Base-by-base conservation (phyloP, 2,797 vertebrate species). In the Eulemur rubriventer region DNA sequence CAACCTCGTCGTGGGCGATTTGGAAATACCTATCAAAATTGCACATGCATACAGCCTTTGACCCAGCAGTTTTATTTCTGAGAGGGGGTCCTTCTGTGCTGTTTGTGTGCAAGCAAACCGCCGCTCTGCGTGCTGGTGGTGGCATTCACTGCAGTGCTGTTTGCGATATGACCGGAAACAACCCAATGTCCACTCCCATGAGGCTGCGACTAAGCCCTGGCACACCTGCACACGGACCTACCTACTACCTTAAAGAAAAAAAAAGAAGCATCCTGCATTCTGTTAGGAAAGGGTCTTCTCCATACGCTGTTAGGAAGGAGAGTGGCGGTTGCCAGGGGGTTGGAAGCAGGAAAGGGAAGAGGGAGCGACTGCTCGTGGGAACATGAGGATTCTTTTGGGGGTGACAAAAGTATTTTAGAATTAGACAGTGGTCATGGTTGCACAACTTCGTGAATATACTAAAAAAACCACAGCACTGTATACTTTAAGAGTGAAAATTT, bases 111-210 rank as follows among this genome's bases (percentile, higher is more conserved):
- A 11, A 26, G 35, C 52, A 8, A 16, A 78, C 10, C 11, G 52
- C 28, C 9, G 48, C 50, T 8, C 12, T 41, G 1, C 16, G 8
- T 2, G 9, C 10, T 4, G 10, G 9, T 41, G 1, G 3, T 14
- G 65, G 8, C 70, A 8, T 2, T 28, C 46, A 16, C 11, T 14
- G n/a, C 82, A 70, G n/a, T 2, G 1, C n/a, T 30, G 13, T 33
- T 26, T 4, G 26, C 48, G 7, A 26, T 4, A 50, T 3, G 6
- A 7, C 6, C 9, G 35, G 82, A 26, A 46, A 28, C 43, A 24
- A 24, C 43, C 61, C 81, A 4, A 3, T 11, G 1, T 7, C 61
- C 61, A 28, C 46, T 16, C 46, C 20, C 13, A 18, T 9, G 63
- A 17, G 48, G 12, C 16, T 38, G n/a, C 12, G 48, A 30, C 52